phyloP scores from a whole-genome alignment of 2,113 vertebrate species.

The Platycercus adscitus region DNA sequence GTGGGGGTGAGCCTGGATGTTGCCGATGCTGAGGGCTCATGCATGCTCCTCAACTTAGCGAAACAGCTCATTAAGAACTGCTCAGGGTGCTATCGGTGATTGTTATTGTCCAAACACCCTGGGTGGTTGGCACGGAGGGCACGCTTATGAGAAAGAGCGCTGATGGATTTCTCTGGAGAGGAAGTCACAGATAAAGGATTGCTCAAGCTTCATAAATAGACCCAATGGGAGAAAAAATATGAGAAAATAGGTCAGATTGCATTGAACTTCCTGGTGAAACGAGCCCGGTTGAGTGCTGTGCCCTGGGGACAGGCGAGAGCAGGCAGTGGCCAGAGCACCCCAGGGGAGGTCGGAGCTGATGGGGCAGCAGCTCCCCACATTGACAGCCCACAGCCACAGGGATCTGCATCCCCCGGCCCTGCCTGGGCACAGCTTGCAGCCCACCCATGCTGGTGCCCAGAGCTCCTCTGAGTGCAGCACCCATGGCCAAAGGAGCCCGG shows the following conservation, averaged over 20 bases:
- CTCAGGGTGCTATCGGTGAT: accelerated
- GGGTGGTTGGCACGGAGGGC: accelerated
- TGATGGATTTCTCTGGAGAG: constrained; percentile 9
- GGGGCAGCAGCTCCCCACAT: accelerated
- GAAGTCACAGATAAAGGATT: constrained; percentile 19
- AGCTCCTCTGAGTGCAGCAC: not conserved
- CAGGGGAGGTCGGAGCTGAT: not conserved
- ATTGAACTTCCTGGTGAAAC: constrained; percentile 28
- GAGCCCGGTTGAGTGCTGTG: not conserved
- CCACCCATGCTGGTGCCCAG: not conserved
- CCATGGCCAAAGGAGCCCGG: not conserved
- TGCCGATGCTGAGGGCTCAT: accelerated
- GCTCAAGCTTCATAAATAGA: constrained; percentile 50
- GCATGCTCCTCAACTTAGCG: not conserved
- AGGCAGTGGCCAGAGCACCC: not conserved
- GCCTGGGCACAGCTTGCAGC: not conserved
- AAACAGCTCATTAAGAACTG: not conserved
- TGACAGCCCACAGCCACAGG: not conserved
- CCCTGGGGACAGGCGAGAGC: not conserved
- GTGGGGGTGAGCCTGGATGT: not conserved
- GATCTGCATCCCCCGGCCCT: not conserved
- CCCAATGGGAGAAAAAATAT: not conserved
- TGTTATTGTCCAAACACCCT: accelerated
- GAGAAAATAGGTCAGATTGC: constrained; percentile 38
- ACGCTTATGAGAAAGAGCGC: not conserved